phyloP scores from a whole-genome alignment of 2,888 invertebrate genomes.

The Drosophila setosimentum region DNA sequence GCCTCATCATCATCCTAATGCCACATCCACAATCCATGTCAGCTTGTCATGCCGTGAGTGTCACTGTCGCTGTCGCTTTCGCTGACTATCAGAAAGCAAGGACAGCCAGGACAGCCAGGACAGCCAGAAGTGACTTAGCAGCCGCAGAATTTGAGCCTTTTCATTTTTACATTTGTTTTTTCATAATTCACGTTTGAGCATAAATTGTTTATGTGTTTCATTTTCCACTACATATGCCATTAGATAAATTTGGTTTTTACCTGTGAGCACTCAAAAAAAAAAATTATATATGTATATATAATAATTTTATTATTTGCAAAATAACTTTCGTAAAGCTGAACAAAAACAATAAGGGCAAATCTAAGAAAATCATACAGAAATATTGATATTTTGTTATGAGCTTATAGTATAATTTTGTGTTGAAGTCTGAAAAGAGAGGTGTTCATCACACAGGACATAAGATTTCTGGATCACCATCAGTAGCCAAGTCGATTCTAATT shows the following conservation, averaged over 20 bases:
- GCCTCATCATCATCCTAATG: slow-evolving; percentile 24
- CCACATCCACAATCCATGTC: slow-evolving; percentile 48
- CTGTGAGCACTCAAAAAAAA: background rate
- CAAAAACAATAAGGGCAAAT: background rate
- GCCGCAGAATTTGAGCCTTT: slow-evolving; percentile 49
- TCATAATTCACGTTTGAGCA: slow-evolving; percentile 68
- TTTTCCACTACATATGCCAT: slow-evolving; percentile 55
- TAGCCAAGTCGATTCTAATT: too few species aligned
- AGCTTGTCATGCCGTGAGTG: slow-evolving; percentile 58
- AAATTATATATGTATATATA: too few species aligned
- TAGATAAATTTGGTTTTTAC: slow-evolving; percentile 32
- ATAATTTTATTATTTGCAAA: background rate
- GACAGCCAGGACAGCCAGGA: slow-evolving; percentile 11
- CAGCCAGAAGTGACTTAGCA: slow-evolving; percentile 10
- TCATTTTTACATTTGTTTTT: slow-evolving; percentile 61
- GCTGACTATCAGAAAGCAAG: slow-evolving; percentile 21
- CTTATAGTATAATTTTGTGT: too few species aligned
- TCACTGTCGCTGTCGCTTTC: slow-evolving; percentile 43
- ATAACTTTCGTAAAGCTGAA: background rate
- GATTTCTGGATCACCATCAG: too few species aligned
- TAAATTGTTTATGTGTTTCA: slow-evolving; percentile 75
- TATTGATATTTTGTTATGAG: background rate
- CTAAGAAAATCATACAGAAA: background rate
- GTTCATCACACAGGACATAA: background rate
- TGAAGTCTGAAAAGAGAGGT: background rate